Evolutionary conservation across 2,888 invertebrate species (phyloP), one percentile per base, ranked within the genome.

Genomic region (Trissolcus brochymenae): DNA sequence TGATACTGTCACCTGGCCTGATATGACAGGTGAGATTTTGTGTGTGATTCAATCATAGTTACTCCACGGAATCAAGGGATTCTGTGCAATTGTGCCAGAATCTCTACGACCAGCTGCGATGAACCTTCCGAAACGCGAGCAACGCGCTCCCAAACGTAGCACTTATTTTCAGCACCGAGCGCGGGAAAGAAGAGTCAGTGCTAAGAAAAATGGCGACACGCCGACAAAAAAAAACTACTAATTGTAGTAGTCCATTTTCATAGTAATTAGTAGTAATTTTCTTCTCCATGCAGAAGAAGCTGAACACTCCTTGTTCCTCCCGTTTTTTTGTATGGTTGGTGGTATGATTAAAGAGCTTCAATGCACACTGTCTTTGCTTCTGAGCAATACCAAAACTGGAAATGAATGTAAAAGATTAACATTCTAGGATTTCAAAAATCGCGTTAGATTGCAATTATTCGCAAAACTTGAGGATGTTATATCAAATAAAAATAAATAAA

Each of bases 241-340:
- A 19, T n/a, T 16, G 21, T 6, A 59, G 46, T 4, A 19, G n/a
- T n/a, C n/a, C n/a, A n/a, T n/a, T n/a, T n/a, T n/a, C n/a, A n/a
- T n/a, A n/a, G n/a, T n/a, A n/a, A n/a, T n/a, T n/a, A n/a, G n/a
- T n/a, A 84, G 81, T 65, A 81, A 82, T 40, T 89, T 88, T 75
- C 76, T 89, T 40, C 79, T 82, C 9, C 87, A 89, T 29, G 89
- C 89, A 16, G 90, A 88, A 73, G 87, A 87, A 21, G 79, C 83
- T 7, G 82, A 86, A 16, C 83, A 84, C 35, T 84, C 89, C 2
- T 89, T 96, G 0, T 97, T 96, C 86, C 94, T 95, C 17, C 94
- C 97, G 0, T 95, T 96, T 86, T 95, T 96, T 0, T 92, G 94
- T 19, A 92, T 94, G 4, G 90, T 97, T 19, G 95, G 95, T 6